Evolutionary conservation across 2,888 invertebrate species (phyloP).

Genomic region (Agapostemon virescens): DNA sequence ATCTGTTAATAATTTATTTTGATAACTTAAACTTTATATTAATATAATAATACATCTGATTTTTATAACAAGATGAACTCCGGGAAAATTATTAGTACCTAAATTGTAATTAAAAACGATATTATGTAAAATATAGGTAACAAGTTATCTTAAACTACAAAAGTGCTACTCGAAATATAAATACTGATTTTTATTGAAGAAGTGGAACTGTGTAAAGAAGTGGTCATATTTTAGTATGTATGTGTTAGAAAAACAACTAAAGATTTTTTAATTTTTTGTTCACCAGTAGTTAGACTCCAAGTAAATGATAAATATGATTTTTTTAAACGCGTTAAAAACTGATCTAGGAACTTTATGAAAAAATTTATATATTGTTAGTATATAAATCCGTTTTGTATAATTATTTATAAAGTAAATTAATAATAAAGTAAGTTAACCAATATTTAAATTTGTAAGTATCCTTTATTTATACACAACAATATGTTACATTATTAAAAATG

Average conservation of each 20-base stretch:
- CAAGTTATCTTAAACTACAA: not conserved
- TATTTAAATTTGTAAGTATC: conserved; percentile 47
- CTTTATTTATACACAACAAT: conserved; percentile 71
- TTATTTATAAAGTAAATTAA: conserved; percentile 37
- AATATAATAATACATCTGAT: not conserved
- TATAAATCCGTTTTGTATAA: conserved; percentile 50
- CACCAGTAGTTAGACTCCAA: not conserved
- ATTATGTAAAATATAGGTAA: conserved; percentile 3
- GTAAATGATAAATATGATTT: conserved; percentile 23
- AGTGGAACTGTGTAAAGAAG: not conserved
- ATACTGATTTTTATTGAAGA: conserved; percentile 9
- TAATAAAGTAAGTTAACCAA: conserved; percentile 41
- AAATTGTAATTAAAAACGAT: conserved; percentile 6
- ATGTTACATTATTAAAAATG: conserved; percentile 73
- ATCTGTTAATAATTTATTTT: conserved; percentile 27
- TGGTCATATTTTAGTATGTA: conserved; percentile 23
- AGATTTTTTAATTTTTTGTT: conserved; percentile 9
- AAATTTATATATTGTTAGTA: conserved; percentile 47
- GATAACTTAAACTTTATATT: conserved; percentile 6
- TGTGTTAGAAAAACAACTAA: conserved; percentile 25
- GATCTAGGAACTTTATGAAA: conserved; percentile 31
- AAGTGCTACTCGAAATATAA: not conserved
- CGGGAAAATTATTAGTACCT: conserved; percentile 44
- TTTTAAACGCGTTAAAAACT: not conserved
- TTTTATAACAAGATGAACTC: conserved; percentile 29